Evolutionary conservation across 1,140 invertebrate species (phyloP), one percentile per base, ranked within the genome.

Genomic region (Formica exsecta): DNA sequence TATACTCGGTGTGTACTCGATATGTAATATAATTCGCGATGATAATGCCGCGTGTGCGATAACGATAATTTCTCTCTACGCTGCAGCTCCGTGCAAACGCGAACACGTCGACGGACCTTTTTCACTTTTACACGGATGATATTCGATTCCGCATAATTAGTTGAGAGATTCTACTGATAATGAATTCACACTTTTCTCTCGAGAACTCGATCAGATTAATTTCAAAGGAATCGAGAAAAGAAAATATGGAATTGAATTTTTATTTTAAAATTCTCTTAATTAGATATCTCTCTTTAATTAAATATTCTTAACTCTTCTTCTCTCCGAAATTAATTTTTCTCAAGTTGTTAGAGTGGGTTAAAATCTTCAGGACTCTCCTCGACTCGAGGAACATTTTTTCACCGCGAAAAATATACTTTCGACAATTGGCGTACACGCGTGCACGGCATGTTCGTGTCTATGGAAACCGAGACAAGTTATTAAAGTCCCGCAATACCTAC

Each of bases 1-100:
- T 80, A 51, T 62, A 81, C 51, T 88, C 79, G 86, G 65, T 76
- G 80, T 83, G 68, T 83, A 83, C 41, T 83, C 73, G 87, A 79
- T 61, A 57, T 85, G 81, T 79, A 81, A 86, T 73, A 86, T 75
- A 87, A 62, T 61, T 74, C 68, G 79, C 79, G 68, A 57, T 80
- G 64, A 62, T 41, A 44, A 79, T 79, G 54, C 51, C 68, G 74
- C 71, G 73, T 70, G 74, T 62, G 74, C 80, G 66, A 88, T 71
- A 88, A 86, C 73, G 61, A 89, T 88, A 68, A 73, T 85, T 89
- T 88, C 41, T 66, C 87, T 81, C 38, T 88, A 85, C 68, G 79
- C 68, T 32, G 32, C 57, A 83, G 68, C 38, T 83, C 59, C 87
- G 41, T 62, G 74, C 80, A 57, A 29, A 85, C 73, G 51, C 48